These are phyloP conservation scores for Perdix hodgsoniae DNA, from an alignment of 2,797 vertebrate species.

Conservation along the genomic window DNA sequence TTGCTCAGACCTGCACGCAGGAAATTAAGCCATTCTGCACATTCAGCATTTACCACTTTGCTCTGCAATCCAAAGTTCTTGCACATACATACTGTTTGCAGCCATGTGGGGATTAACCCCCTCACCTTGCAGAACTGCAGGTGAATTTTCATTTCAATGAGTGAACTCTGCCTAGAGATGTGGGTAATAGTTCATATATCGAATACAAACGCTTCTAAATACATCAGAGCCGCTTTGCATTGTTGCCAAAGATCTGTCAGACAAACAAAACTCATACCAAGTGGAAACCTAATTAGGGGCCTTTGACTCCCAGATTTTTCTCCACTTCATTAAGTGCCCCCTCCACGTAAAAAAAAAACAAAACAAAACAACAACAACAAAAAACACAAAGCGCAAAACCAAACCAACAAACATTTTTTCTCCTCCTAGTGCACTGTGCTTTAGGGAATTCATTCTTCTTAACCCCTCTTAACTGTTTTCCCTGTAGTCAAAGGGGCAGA, in stretches of 20 bases:
- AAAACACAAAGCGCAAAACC: no score
- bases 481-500: slow-evolving; percentile 5
- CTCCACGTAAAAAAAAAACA: neutral
- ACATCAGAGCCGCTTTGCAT: neutral
- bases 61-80: slow-evolving; percentile 63
- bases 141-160: slow-evolving; percentile 59
- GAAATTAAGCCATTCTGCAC: slow-evolving; percentile 78
- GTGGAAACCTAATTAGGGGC: slow-evolving; percentile 56
- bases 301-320: slow-evolving; percentile 39
- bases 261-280: slow-evolving; percentile 7
- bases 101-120: slow-evolving; percentile 63
- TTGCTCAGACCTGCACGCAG: slow-evolving; percentile 66
- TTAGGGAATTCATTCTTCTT: neutral
- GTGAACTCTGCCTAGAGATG: slow-evolving; percentile 27
- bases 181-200: neutral
- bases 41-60: slow-evolving; percentile 69
- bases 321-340: neutral
- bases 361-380: neutral
- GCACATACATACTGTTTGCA: neutral
- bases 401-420: neutral
- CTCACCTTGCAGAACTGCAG: slow-evolving; percentile 46
- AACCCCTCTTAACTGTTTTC: slow-evolving; percentile 18
- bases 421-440: neutral
- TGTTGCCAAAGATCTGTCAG: slow-evolving; percentile 16
- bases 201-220: neutral